phyloP scores from a whole-genome alignment of 2,113 vertebrate genomes.

The Lipophrys pholis region DNA sequence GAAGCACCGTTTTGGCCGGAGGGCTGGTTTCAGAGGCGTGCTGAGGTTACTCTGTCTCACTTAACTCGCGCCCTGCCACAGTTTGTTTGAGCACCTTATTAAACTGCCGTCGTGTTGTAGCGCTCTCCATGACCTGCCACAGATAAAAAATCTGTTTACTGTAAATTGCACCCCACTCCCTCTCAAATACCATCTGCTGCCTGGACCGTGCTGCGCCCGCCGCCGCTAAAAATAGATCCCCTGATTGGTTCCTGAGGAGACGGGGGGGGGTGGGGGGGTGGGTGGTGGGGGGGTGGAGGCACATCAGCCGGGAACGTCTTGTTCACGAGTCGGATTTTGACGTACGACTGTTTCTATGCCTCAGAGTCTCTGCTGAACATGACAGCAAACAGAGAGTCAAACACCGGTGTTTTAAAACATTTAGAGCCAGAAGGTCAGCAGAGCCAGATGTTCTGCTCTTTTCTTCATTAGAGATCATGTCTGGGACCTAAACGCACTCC shows the following conservation, averaged over 20 bases:
- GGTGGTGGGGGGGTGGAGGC: too few relatives aligned
- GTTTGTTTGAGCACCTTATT: conserved; percentile 80
- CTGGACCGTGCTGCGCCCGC: conserved; percentile 68
- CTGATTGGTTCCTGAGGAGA: conserved; percentile 74
- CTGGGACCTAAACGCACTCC: too few relatives aligned
- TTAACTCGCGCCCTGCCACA: conserved; percentile 61
- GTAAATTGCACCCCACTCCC: conserved; percentile 88
- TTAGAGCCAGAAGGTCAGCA: too few relatives aligned
- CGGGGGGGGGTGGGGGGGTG: too few relatives aligned
- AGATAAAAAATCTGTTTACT: conserved; percentile 97
- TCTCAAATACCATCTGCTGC: conserved; percentile 91
- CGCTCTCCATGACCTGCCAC: conserved; percentile 91
- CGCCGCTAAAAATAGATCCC: conserved; percentile 84
- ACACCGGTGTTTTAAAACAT: too few relatives aligned
- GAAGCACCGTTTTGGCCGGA: too few relatives aligned
- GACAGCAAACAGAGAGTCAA: neutral
- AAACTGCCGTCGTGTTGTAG: conserved; percentile 69
- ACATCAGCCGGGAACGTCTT: conserved; percentile 58
- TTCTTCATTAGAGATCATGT: too few relatives aligned
- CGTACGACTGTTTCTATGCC: conserved; percentile 45
- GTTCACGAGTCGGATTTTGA: conserved; percentile 35
- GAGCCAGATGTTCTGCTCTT: too few relatives aligned
- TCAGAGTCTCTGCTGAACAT: conserved; percentile 20
- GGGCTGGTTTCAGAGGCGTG: too few relatives aligned
- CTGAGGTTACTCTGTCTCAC: conserved; percentile 59